A percentile compares a stretch with the other conserved stretches of the same genome.
Conservation (phyloP, 2,113 vertebrate species). For the Microtus pennsylvanicus region DNA sequence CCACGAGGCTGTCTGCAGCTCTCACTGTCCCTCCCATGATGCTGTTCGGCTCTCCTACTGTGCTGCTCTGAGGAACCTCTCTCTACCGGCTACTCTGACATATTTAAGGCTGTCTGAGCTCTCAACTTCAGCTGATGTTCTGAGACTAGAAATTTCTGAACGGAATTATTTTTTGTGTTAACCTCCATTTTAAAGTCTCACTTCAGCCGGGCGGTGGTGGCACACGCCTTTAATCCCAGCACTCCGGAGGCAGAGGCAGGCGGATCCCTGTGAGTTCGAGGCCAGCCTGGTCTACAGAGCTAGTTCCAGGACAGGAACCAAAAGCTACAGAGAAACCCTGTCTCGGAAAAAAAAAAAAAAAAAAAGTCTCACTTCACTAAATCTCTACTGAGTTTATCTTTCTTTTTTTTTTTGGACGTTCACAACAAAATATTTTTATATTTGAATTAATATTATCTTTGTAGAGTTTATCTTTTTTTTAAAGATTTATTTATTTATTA, state of each 20-base stretch:
- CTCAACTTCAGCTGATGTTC: constrained; percentile 27
- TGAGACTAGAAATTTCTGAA: constrained; percentile 41
- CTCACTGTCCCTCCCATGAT: background rate
- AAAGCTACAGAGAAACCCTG: too few relatives aligned
- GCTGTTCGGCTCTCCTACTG: background rate
- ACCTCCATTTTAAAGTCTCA: constrained; percentile 56
- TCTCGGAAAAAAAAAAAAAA: too few relatives aligned
- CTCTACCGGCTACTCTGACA: too few relatives aligned
- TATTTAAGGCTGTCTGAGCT: constrained; percentile 12
- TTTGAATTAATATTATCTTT: too few relatives aligned
- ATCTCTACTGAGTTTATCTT: constrained; percentile 47
- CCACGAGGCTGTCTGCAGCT: background rate
- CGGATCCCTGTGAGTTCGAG: too few relatives aligned
- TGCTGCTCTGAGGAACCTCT: background rate
- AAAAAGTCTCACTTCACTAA: background rate
- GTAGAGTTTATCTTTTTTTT: constrained; percentile 65
- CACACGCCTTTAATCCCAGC: too few relatives aligned
- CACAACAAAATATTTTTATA: too few relatives aligned
- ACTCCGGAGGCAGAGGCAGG: too few relatives aligned
- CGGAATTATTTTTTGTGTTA: constrained; percentile 60
- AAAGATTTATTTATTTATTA: too few relatives aligned
- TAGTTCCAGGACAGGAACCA: too few relatives aligned
- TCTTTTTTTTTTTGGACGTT: too few relatives aligned
- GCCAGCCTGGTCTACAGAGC: too few relatives aligned
- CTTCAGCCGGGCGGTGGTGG: background rate